Conservation (phyloP, 2,888 invertebrate genomes). For the Synanthedon andrenaeformis region DNA sequence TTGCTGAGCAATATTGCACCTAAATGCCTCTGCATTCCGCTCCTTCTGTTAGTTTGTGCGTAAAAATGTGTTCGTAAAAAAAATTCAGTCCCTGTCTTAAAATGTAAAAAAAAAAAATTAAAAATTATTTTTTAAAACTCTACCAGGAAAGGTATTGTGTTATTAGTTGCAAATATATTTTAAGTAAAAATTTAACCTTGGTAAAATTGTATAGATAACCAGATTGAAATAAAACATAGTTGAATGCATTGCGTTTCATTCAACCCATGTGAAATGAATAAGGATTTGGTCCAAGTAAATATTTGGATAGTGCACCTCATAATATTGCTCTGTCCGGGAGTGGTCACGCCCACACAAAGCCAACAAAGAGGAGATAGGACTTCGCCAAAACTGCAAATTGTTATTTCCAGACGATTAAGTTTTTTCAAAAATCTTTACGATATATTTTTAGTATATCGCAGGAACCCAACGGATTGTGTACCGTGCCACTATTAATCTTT, state of each 20-base stretch:
- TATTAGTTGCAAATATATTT: too few relatives aligned
- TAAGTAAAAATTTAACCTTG: too few relatives aligned
- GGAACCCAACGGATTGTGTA: slow-evolving; percentile 22
- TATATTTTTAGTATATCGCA: slow-evolving; percentile 15
- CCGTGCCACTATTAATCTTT: slow-evolving; percentile 52
- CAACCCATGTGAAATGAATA: not conserved
- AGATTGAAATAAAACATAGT: not conserved
- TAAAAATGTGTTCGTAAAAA: too few relatives aligned
- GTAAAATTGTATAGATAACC: not conserved
- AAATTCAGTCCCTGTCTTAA: too few relatives aligned
- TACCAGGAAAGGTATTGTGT: too few relatives aligned
- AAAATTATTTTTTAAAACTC: too few relatives aligned
- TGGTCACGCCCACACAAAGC: slow-evolving; percentile 56
- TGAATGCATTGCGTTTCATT: not conserved
- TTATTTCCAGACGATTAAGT: slow-evolving; percentile 63
- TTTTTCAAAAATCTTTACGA: slow-evolving; percentile 35
- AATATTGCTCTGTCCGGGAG: slow-evolving; percentile 32
- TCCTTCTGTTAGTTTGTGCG: too few relatives aligned
- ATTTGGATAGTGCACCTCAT: slow-evolving; percentile 58
- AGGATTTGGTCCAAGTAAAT: slow-evolving; percentile 40
- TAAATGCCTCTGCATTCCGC: too few relatives aligned
- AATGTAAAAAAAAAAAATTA: too few relatives aligned
- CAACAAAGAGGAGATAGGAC: slow-evolving; percentile 34
- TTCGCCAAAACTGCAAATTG: slow-evolving; percentile 60
- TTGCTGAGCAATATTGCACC: too few relatives aligned